Evolutionary conservation across 2,113 vertebrate genomes (phyloP).

Genomic region (Procavia capensis): DNA sequence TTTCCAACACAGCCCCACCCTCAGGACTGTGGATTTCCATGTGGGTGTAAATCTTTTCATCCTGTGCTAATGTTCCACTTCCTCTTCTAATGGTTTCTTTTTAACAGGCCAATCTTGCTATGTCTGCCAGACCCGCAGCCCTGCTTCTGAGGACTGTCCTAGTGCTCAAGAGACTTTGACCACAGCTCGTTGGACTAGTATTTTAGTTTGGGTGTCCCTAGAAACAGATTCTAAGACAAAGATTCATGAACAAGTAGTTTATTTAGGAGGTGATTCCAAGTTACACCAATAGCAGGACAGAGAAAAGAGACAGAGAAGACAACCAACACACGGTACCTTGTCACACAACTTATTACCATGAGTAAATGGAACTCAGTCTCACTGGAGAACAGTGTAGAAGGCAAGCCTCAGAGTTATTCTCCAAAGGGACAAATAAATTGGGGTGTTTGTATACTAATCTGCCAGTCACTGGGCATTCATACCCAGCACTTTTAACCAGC

Average conservation of each 20-base stretch:
- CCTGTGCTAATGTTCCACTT: not conserved
- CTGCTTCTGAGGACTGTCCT: not conserved
- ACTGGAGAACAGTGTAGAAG: slow-evolving; percentile 12
- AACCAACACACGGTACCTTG: not conserved
- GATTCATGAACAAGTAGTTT: not conserved
- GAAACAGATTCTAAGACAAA: not conserved
- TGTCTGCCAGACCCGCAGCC: not conserved
- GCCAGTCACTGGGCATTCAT: not conserved
- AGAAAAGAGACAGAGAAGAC: slow-evolving; percentile 16
- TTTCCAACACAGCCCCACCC: slow-evolving; percentile 65
- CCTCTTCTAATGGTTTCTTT: slow-evolving; percentile 52
- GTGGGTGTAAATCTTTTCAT: slow-evolving; percentile 68
- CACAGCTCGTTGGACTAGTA: not conserved
- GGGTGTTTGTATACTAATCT: not conserved
- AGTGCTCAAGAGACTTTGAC: slow-evolving; percentile 30
- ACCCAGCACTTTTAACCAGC: not conserved
- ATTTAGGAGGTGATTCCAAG: slow-evolving; percentile 1
- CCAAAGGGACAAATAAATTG: not conserved
- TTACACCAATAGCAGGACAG: not conserved
- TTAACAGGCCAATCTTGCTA: slow-evolving; percentile 36
- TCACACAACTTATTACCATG: not conserved
- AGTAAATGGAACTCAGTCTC: not conserved
- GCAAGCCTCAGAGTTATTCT: not conserved
- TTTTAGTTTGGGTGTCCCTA: not conserved
- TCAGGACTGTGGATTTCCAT: slow-evolving; percentile 56